Evolutionary conservation across 2,113 vertebrate genomes (phyloP), one percentile per base, ranked within the genome.

Genomic region (Pyxicephalus adspersus): DNA sequence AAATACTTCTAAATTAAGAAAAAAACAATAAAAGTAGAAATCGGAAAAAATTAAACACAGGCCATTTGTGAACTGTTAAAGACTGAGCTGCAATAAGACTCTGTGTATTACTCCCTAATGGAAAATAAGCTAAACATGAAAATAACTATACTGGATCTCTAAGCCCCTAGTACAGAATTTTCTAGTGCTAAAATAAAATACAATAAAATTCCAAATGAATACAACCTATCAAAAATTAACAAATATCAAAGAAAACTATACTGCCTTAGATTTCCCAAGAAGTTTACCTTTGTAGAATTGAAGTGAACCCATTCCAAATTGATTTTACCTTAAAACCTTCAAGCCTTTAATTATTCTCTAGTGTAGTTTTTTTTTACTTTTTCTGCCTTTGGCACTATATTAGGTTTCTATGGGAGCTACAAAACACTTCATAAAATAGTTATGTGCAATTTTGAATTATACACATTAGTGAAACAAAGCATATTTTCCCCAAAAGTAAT

Each of bases 351-450:
- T 82, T 57, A 75, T 75, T 75, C 80, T 82, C 70, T 52, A 45
- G 60, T 74, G 70, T 22, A 72, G 80, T 57, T 75, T 26, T 51
- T 57, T 81, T 45, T 45, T n/a, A n/a, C 9, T 45, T 45, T 72
- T 74, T 54, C 78, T 74, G 80, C 80, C 34, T 73, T 58, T 82
- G 51, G 61, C 71, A 82, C 52, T 75, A 66, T 82, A 75, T 75
- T 58, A 17, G n/a, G 68, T 81, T 81, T 81, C 68, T 73, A 29
- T 81, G 67, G 79, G 68, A 81, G 70, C 71, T 82, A 75, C 61
- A 82, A 64, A 82, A 65, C 70, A 82, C 71, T 75, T 82, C 71
- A 75, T 82, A 64, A 81, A 81, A 81, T 82, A 82, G 70, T 82
- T 66, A 75, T 82, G 52, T 66, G 70, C 68, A 45, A 51, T 82